Conservation (phyloP, 1,140 invertebrate genomes). For the Caenorhabditis inopinata region DNA sequence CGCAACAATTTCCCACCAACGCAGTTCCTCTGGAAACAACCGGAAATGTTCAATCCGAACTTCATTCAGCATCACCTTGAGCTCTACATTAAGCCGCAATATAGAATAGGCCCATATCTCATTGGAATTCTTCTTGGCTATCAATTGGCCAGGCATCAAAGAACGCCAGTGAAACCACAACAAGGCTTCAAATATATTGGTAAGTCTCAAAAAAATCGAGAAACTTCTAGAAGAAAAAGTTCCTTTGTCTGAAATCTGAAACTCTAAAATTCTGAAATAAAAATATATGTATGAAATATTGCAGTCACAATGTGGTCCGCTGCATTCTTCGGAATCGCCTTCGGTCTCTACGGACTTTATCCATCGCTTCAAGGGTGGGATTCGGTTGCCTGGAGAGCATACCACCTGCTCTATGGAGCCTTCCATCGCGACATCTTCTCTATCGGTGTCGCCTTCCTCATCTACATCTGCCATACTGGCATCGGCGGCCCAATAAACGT, state of each 20-base stretch:
- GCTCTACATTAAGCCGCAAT: slow-evolving; percentile 69
- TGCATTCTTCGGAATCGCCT: not conserved
- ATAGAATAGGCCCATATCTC: slow-evolving; percentile 68
- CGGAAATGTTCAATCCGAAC: slow-evolving; percentile 62
- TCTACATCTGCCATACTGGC: slow-evolving; percentile 66
- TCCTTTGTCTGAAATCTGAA: no score
- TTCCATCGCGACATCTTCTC: slow-evolving; percentile 59
- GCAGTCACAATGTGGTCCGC: slow-evolving; percentile 20
- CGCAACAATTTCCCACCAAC: slow-evolving; percentile 64
- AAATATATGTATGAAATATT: no score
- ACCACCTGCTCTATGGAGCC: slow-evolving; percentile 62
- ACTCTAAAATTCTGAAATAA: no score
- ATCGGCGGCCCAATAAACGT: slow-evolving; percentile 60
- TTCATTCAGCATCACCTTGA: slow-evolving; percentile 64
- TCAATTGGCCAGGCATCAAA: slow-evolving; percentile 60
- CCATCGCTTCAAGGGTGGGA: slow-evolving; percentile 63
- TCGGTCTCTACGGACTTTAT: slow-evolving; percentile 64
- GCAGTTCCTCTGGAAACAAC: slow-evolving; percentile 65
- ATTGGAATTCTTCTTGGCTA: slow-evolving; percentile 68
- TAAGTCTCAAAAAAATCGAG: not conserved
- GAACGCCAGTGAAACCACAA: slow-evolving; percentile 52
- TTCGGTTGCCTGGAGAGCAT: slow-evolving; percentile 55
- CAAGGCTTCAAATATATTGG: slow-evolving; percentile 36
- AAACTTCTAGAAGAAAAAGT: no score
- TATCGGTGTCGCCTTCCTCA: slow-evolving; percentile 59